These are phyloP conservation scores for Orthonevra nobilis DNA, from an alignment of 2,888 invertebrate species.

Conservation along the genomic window DNA sequence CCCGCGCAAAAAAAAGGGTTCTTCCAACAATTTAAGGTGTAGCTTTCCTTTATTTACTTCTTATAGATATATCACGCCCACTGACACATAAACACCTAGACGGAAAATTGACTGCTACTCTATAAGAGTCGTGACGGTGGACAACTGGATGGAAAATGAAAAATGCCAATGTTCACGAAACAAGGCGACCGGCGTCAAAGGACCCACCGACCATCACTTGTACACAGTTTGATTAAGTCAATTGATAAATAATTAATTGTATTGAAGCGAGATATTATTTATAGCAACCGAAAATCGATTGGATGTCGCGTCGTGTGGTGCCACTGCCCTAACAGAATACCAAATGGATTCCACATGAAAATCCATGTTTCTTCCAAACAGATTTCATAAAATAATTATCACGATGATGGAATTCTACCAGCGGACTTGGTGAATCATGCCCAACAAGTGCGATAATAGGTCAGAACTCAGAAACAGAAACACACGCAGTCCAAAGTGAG, in stretches of 20 bases:
- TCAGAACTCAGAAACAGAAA: too few species aligned
- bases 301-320: constrained; percentile 29
- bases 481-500: neutral
- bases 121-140: too few species aligned
- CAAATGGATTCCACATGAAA: neutral
- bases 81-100: constrained; percentile 31
- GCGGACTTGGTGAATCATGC: constrained; percentile 51
- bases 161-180: neutral
- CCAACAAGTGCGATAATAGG: constrained; percentile 27
- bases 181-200: neutral
- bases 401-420: constrained; percentile 36
- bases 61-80: constrained; percentile 46
- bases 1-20: constrained; percentile 3
- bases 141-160: too few species aligned
- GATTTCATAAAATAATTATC: neutral
- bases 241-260: constrained; percentile 59
- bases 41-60: constrained; percentile 3
- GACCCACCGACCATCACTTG: constrained; percentile 1
- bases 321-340: neutral
- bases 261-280: constrained; percentile 50
- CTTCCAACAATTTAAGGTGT: constrained; percentile 13
- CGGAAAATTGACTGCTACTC: constrained; percentile 8
- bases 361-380: constrained; percentile 8
- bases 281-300: constrained; percentile 52
- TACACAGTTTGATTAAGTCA: constrained; percentile 12